Base-by-base conservation (phyloP, 2,797 vertebrate genomes). In the Cephalopachus bancanus region DNA sequence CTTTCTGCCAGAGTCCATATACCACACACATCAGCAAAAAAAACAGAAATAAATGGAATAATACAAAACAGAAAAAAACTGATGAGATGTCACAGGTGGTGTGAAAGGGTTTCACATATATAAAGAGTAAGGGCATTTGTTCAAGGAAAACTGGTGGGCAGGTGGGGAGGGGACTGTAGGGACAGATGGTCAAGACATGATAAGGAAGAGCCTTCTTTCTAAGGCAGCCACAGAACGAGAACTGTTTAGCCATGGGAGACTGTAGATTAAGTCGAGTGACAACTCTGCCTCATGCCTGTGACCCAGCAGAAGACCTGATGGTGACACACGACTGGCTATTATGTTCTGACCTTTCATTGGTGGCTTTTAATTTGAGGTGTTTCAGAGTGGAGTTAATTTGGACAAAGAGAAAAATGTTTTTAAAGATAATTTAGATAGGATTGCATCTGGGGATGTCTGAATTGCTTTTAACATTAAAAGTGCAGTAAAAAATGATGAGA, bases 161-260 rank as follows among this genome's bases (percentile, higher is more conserved):
- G 6, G 8, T 15, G 9, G 3, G 19, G 14, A 28, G 10, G 24
- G 37, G 7, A 22, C 3, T 51, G 26, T 4, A 10, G 62, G 64
- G 22, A 5, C 0, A 8, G 16, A 33, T 10, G 49, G 20, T 44
- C 19, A 51, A 0, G 3, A 7, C 10, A 69, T 1, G 5, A 3
- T 16, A 15, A n/a, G 62, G 26, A 53, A 26, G 7, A 10, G 2
- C 10, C 24, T 16, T 3, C 4, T 62, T 53, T 44, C 51, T 20
- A 59, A n/a, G 64, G 71, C 69, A 60, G 24, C 30, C 37, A 1
- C 15, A 9, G 33, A 1, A 1, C 20, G 5, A 1, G 19, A 49
- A 10, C 8, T 0, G 4, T 12, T 11, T 53, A 49, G 6, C 10
- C 2, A 16, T 1, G 20, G 44, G 26, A 53, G 11, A 4, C 14